phyloP scores from a whole-genome alignment of 1,140 invertebrate species.

The Oreohelix idahoensis region DNA sequence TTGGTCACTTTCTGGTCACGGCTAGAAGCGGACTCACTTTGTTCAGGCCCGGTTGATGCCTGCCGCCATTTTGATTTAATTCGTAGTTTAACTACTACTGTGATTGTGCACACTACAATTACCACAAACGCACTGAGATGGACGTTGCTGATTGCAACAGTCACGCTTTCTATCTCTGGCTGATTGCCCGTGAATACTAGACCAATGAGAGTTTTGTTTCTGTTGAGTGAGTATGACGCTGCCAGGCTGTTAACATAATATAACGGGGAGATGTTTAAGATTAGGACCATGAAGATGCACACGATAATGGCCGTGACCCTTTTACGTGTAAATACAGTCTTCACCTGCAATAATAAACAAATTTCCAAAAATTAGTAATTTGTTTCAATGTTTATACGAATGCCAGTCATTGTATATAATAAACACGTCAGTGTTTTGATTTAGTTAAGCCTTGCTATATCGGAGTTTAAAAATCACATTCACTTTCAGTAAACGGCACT shows the following conservation, averaged over 20 bases:
- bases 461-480: too few species aligned
- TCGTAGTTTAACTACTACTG: neutral
- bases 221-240: neutral
- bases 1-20: too few species aligned
- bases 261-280: neutral
- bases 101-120: neutral
- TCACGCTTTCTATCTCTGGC: neutral
- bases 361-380: too few species aligned
- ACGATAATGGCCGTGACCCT: constrained; percentile 17
- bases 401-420: too few species aligned
- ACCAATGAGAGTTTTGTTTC: constrained; percentile 25
- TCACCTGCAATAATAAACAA: neutral
- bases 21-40: neutral
- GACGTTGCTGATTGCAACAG: neutral
- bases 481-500: too few species aligned
- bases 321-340: neutral
- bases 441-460: too few species aligned
- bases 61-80: neutral
- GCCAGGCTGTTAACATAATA: neutral
- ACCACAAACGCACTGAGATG: neutral
- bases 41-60: neutral
- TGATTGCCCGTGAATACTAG: neutral
- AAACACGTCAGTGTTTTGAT: too few species aligned
- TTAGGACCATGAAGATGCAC: neutral
- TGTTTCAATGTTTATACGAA: too few species aligned